A percentile compares a stretch with the other conserved stretches of the same genome.
phyloP scores from a whole-genome alignment of 2,888 invertebrate species.

The Achlya flavicornis region DNA sequence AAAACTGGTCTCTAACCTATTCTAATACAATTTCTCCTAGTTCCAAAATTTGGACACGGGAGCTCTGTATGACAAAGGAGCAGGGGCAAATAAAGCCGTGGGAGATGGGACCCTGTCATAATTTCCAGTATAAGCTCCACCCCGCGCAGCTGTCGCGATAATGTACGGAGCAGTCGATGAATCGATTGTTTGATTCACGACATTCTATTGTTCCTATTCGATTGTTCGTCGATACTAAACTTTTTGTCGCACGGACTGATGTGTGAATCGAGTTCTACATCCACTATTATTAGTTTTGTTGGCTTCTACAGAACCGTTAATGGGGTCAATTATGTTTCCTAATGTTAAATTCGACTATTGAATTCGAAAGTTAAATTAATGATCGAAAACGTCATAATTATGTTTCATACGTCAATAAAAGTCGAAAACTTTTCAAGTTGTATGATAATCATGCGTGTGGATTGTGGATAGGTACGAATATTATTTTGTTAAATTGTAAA shows the following conservation, averaged over 20 bases:
- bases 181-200: constrained; percentile 78
- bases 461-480: background rate
- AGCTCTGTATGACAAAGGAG: constrained; percentile 37
- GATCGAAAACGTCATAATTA: constrained; percentile 1
- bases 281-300: constrained; percentile 52
- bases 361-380: background rate
- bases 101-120: constrained; percentile 66
- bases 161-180: constrained; percentile 58
- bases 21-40: constrained; percentile 37
- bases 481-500: background rate
- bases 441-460: background rate
- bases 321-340: constrained; percentile 25
- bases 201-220: constrained; percentile 64
- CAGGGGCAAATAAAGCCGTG: constrained; percentile 59
- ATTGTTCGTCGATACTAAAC: constrained; percentile 53
- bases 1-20: constrained; percentile 44
- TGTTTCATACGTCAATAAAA: background rate
- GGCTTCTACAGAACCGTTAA: constrained; percentile 21
- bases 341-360: constrained; percentile 14
- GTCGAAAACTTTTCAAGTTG: too few relatives aligned
- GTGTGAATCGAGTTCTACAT: constrained; percentile 38
- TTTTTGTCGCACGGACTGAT: constrained; percentile 46
- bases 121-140: constrained; percentile 45
- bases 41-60: constrained; percentile 41
- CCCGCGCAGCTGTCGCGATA: constrained; percentile 73